Conservation (phyloP, 2,113 vertebrate genomes). For the Vanacampus margaritifer region DNA sequence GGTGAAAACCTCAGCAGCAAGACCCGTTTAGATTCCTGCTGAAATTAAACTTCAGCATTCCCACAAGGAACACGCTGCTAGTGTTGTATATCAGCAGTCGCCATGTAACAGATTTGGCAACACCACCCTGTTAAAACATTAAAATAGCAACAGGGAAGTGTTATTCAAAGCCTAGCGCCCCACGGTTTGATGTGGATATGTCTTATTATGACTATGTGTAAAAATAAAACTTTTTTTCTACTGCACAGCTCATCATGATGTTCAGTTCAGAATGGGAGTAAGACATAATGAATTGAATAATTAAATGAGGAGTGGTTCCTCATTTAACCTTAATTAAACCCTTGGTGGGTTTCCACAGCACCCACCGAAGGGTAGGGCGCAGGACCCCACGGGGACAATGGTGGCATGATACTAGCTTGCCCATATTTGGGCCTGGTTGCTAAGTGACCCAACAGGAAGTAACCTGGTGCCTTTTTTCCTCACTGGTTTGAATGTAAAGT, state of each 20-base stretch:
- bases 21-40: not conserved
- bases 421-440: not conserved
- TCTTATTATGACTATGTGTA: slow-evolving; percentile 15
- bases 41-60: slow-evolving; percentile 7
- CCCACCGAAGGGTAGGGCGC: not conserved
- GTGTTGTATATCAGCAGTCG: slow-evolving; percentile 14
- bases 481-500: not conserved
- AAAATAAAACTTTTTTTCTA: slow-evolving; percentile 29
- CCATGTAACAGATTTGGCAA: not conserved
- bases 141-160: slow-evolving; percentile 22
- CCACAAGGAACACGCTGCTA: not conserved
- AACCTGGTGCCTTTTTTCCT: not conserved
- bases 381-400: not conserved
- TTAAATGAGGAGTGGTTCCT: too few species aligned
- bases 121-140: slow-evolving; percentile 13
- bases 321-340: too few species aligned
- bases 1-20: not conserved
- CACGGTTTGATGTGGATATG: slow-evolving; percentile 21
- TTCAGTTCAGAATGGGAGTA: slow-evolving; percentile 21
- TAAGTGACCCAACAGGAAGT: not conserved
- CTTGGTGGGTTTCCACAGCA: too few species aligned
- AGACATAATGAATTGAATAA: slow-evolving; percentile 8
- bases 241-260: slow-evolving; percentile 27
- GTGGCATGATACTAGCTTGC: not conserved
- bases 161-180: slow-evolving; percentile 26